Evolutionary conservation across 2,888 invertebrate species (phyloP).

Genomic region (Choreutis nemorana): DNA sequence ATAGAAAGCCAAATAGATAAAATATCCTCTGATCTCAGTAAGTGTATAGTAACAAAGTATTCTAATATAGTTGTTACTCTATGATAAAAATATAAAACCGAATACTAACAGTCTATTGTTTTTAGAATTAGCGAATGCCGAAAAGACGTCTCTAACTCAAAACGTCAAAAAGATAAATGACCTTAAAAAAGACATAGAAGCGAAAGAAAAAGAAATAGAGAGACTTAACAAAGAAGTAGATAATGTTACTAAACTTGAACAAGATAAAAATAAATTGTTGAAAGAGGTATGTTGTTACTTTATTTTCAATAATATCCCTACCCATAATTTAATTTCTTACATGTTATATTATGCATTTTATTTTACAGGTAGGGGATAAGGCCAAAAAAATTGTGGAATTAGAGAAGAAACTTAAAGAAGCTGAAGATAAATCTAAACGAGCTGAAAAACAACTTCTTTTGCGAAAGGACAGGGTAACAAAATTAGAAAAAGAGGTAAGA

Average conservation of each 20-base stretch:
- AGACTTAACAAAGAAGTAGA: constrained; percentile 69
- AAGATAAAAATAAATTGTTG: constrained; percentile 65
- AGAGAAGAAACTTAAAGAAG: constrained; percentile 72
- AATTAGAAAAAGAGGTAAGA: constrained; percentile 69
- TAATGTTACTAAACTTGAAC: constrained; percentile 46
- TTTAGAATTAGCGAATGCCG: constrained; percentile 61
- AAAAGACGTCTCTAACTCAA: constrained; percentile 61
- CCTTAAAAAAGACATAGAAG: constrained; percentile 69
- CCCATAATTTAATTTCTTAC: not conserved
- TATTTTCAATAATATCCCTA: not conserved
- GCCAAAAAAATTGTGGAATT: constrained; percentile 68
- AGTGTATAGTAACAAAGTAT: constrained; percentile 18
- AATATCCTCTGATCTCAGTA: constrained; percentile 68
- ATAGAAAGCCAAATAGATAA: constrained; percentile 68
- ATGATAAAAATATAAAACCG: not conserved
- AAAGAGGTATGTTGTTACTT: constrained; percentile 54
- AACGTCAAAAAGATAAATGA: constrained; percentile 71
- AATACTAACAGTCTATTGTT: constrained; percentile 5
- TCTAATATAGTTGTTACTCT: not conserved
- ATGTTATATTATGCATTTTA: constrained; percentile 4
- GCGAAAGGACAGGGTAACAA: constrained; percentile 66
- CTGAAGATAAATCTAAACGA: constrained; percentile 71
- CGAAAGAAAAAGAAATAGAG: constrained; percentile 69
- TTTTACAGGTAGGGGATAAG: constrained; percentile 67
- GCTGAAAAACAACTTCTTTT: constrained; percentile 60